Evolutionary conservation across 2,113 vertebrate genomes (phyloP), one percentile per base, ranked within the genome.

Genomic region (Neopipo cinnamomea): DNA sequence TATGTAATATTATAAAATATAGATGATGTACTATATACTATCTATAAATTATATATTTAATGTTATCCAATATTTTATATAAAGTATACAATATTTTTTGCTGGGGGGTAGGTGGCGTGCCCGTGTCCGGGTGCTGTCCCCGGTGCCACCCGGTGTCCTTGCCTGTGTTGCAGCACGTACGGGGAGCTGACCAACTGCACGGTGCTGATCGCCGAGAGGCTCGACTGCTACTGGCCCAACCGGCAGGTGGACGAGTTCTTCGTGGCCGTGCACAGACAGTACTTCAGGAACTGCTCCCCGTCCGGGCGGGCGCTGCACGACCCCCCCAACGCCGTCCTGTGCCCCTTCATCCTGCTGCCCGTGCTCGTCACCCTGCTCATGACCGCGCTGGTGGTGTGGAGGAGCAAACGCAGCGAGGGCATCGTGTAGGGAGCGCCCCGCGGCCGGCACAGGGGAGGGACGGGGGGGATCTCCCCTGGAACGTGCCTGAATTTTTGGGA

Each of bases 151-250:
- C 5, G 1, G 6, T 63, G 63, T 59, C 66, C 49, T 15, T 41
- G 49, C 91, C 66, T 93, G 93, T 84, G 68, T 96, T 95, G 74
- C 94, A 97, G 96, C 46, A 97, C 91, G 41, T 99, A 99, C 8
- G 88, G 96, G 3, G 98, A 99, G 74, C 98, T 99, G 77, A 99
- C 98, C 0, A 98, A 99, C 97, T 99, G 99, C 98, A 99, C 99
- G 3, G 93, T 30, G 53, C 85, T 98, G 12, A 96, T 99, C 72
- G 98, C 99, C 0, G 39, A 77, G 17, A 97, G 96, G 71, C 97
- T 99, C 92, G 95, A 97, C 65, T 99, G 99, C 96, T 99, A 97
- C 97, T 99, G 99, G 99, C 99, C 99, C 46, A 99, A 99, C 94
- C 93, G 87, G 3, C 96, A 98, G 42, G 99, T 99, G 97, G 99